phyloP scores from a whole-genome alignment of 2,888 invertebrate species.

The Eremobia ochroleuca region DNA sequence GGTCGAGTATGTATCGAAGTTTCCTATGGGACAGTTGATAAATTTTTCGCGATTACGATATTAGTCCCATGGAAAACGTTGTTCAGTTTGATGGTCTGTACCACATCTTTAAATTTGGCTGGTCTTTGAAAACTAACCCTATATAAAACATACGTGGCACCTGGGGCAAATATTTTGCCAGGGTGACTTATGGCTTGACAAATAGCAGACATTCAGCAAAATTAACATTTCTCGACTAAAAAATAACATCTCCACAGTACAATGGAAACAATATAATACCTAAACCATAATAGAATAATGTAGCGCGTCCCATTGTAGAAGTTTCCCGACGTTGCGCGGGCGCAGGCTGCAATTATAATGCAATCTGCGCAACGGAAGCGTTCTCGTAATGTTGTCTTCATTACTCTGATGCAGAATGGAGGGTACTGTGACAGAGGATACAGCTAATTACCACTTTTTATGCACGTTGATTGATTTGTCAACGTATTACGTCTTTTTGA shows the following conservation, averaged over 20 bases:
- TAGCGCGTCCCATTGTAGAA: conserved; percentile 55
- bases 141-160: no score
- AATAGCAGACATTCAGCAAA: not conserved
- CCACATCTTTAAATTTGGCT: no score
- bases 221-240: not conserved
- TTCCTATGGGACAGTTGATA: no score
- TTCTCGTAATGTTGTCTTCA: conserved; percentile 66
- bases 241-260: not conserved
- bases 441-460: conserved; percentile 42
- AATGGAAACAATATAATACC: conserved; percentile 59
- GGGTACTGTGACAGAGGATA: conserved; percentile 47
- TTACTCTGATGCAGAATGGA: conserved; percentile 51
- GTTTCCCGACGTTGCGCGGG: conserved; percentile 54
- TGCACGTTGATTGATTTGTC: conserved; percentile 55
- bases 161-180: not conserved
- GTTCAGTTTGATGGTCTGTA: no score
- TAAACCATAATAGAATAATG: conserved; percentile 50
- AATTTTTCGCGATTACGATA: no score
- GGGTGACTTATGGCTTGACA: no score
- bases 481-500: conserved; percentile 29
- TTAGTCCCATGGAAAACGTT: no score
- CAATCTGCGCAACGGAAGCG: conserved; percentile 71
- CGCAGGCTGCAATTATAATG: conserved; percentile 68
- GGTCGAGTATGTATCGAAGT: no score
- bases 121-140: no score